Conservation (phyloP, 2,113 vertebrate genomes). For the Taxidea taxus region DNA sequence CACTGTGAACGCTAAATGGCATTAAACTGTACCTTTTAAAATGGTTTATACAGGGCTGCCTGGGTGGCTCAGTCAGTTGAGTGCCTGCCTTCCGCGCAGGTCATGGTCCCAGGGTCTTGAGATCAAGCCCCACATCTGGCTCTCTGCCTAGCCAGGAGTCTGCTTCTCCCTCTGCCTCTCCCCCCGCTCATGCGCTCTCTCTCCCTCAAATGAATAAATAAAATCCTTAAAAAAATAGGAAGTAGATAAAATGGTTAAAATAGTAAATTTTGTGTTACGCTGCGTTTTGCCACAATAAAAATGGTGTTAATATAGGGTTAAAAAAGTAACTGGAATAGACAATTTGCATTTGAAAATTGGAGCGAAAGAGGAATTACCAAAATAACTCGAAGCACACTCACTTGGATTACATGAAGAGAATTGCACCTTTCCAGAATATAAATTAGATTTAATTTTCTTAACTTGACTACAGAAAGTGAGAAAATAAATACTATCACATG, state of each 20-base stretch:
- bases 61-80: not conserved
- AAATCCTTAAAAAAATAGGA: not conserved
- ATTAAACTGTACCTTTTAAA: not conserved
- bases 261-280: not conserved
- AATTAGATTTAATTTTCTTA: constrained; percentile 4
- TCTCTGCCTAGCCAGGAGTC: not conserved
- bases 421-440: not conserved
- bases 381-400: not conserved
- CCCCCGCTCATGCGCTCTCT: not conserved
- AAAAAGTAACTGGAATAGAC: not conserved
- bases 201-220: not conserved
- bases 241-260: not conserved
- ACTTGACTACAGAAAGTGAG: not conserved
- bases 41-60: not conserved
- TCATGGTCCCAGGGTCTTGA: not conserved
- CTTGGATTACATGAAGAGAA: not conserved
- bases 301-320: not conserved
- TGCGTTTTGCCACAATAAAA: not conserved
- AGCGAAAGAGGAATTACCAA: not conserved
- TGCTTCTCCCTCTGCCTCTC: not conserved
- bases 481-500: not conserved
- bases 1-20: not conserved
- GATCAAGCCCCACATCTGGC: not conserved
- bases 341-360: not conserved
- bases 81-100: not conserved